Percentiles rank a stretch among this genome's conserved stretches.
phyloP scores from a whole-genome alignment of 30 jellyfish, hydroid and myxozoan genomes.

The Aurelia aurita region DNA sequence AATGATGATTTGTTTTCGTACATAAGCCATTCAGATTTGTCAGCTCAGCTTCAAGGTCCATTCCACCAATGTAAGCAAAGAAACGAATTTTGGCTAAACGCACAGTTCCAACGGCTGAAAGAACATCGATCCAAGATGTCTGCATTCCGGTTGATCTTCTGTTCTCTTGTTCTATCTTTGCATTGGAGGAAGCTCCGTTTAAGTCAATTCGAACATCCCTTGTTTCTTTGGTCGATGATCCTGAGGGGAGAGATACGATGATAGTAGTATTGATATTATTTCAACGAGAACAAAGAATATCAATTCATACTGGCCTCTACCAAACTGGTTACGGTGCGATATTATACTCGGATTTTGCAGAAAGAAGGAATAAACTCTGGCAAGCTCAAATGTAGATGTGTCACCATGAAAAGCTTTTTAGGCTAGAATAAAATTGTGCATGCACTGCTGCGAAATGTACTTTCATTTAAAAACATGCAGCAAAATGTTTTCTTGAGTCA shows the following conservation, averaged over 20 bases:
- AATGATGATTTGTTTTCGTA: background rate
- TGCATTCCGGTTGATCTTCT: background rate
- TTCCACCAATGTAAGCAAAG: conserved; percentile 91
- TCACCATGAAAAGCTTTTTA: no score
- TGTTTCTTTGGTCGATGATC: conserved; percentile 19
- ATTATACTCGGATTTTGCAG: no score
- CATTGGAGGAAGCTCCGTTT: conserved; percentile 5
- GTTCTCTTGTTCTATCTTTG: conserved; percentile 21
- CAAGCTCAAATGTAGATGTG: no score
- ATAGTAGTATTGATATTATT: background rate
- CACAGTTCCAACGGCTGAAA: conserved; percentile 56
- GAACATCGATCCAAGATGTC: background rate
- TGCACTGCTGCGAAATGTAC: no score
- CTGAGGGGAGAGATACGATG: background rate
- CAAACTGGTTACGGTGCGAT: no score
- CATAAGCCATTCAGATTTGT: conserved; percentile 61
- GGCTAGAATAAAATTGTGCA: no score
- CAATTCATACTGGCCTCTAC: no score
- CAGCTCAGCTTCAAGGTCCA: conserved; percentile 73
- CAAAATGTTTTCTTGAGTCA: no score
- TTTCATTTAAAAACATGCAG: no score
- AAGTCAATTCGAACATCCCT: conserved; percentile 26
- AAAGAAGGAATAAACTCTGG: no score
- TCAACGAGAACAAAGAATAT: no score
- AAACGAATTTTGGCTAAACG: conserved; percentile 57